Evolutionary conservation across 2,888 invertebrate species (phyloP), one percentile per base, ranked within the genome.

Genomic region (Cerceris ruficornis): DNA sequence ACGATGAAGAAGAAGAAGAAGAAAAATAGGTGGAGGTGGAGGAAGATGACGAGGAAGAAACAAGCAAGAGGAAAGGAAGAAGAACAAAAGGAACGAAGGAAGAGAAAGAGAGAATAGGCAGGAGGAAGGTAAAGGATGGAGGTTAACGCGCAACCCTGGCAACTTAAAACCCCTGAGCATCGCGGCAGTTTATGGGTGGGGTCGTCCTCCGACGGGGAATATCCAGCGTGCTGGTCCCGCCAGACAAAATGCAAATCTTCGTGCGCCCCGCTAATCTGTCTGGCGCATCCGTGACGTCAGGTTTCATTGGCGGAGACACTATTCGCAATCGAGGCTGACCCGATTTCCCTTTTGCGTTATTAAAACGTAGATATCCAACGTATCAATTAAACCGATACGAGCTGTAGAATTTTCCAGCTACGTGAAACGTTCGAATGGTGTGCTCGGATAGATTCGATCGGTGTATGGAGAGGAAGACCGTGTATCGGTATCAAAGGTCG

Each of bases 191-290:
- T 90, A 88, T 88, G 86, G 87, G 88, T 88, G 87, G 87, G 81
- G 86, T 86, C 84, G 75, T 69, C 75, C 76, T 66, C 69, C 72
- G 79, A 67, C 71, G 54, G 46, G 74, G 78, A 76, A 71, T 68
- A 77, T 77, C 81, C 78, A 49, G 67, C 74, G 73, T 66, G 85
- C 67, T 77, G 79, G 83, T 81, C 76, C 76, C 64, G 69, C 79
- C 89, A 89, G 90, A 88, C 90, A 87, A 90, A 90, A 90, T 91
- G 90, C 90, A 91, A 92, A 92, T 91, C 84, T 76, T 73, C 80
- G 83, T 86, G 83, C 80, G 83, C 85, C 83, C 85, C 82, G 90
- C 90, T 90, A 91, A 91, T 91, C 90, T 90, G 91, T 90, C 90
- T 90, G 90, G 88, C 89, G 88, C 88, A 90, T 90, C 89, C 90